Percentiles rank a stretch among this genome's conserved stretches.
Conservation (phyloP, 2,888 invertebrate genomes). For the Lasiommata megera region DNA sequence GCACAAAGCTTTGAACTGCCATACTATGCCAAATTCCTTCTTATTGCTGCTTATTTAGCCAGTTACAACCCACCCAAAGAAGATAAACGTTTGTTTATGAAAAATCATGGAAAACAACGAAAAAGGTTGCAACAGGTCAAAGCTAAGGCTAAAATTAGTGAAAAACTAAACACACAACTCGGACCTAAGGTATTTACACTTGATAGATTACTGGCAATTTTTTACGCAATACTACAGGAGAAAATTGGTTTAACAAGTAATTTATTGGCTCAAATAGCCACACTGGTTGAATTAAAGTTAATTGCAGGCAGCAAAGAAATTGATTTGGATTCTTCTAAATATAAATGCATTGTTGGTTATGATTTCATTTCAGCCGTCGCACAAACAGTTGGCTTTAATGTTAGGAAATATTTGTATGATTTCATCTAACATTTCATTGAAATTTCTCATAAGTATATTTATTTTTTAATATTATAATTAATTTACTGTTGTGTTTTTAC, state of each 20-base stretch:
- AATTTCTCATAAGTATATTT: constrained; percentile 5
- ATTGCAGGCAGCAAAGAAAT: constrained; percentile 87
- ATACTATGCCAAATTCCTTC: constrained; percentile 92
- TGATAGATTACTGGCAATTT: constrained; percentile 92
- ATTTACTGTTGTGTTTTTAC: neutral
- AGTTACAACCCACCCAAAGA: constrained; percentile 95
- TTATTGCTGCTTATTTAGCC: constrained; percentile 95
- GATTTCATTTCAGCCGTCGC: constrained; percentile 90
- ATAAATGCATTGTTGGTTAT: constrained; percentile 91
- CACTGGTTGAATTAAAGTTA: constrained; percentile 91
- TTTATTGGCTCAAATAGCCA: constrained; percentile 92
- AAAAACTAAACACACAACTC: constrained; percentile 84
- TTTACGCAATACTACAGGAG: constrained; percentile 93
- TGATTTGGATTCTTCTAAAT: constrained; percentile 89
- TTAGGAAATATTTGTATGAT: constrained; percentile 89
- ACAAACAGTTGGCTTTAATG: constrained; percentile 88
- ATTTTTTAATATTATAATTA: constrained; percentile 13
- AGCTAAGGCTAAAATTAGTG: constrained; percentile 79
- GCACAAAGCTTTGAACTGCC: constrained; percentile 90
- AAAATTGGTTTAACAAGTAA: constrained; percentile 92
- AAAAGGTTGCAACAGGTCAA: constrained; percentile 83
- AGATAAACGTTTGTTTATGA: constrained; percentile 93
- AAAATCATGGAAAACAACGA: constrained; percentile 87
- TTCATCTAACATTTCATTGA: constrained; percentile 59
- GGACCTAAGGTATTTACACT: constrained; percentile 93